Evolutionary conservation across 2,113 vertebrate genomes (phyloP).

Genomic region (Lates calcarifer): DNA sequence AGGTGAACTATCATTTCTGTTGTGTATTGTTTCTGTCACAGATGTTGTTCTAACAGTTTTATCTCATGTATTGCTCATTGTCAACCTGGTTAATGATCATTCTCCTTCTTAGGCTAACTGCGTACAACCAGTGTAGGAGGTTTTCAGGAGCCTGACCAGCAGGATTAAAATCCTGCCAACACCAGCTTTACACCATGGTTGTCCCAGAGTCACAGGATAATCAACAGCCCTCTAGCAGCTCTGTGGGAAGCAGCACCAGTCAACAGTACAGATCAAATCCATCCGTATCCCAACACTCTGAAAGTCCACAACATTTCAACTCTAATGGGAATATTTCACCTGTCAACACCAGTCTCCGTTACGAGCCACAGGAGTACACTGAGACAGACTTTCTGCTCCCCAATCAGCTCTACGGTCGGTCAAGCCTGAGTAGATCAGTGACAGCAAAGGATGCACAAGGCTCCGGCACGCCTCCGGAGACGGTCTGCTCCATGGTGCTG

Average conservation of each 20-base stretch:
- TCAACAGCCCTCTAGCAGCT: conserved; percentile 1
- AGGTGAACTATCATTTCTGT: not conserved
- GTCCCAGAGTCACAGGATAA: conserved; percentile 45
- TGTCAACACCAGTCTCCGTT: not conserved
- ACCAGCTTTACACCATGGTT: conserved; percentile 52
- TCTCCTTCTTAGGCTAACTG: not conserved
- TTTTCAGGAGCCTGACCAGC: not conserved
- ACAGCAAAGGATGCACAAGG: conserved; percentile 21
- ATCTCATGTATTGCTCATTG: not conserved
- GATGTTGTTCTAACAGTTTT: not conserved
- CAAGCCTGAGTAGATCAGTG: conserved; percentile 5
- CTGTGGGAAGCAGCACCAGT: conserved; percentile 7
- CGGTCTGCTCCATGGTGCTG: conserved; percentile 79
- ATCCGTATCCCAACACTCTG: conserved; percentile 3
- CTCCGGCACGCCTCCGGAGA: conserved; percentile 60
- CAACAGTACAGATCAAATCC: conserved; percentile 24
- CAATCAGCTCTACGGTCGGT: conserved; percentile 43
- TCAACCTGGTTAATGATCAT: not conserved
- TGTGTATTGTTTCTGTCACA: not conserved
- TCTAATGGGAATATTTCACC: conserved; percentile 27
- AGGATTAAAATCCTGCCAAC: conserved; percentile 12
- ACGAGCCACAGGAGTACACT: conserved; percentile 49
- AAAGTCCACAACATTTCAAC: conserved; percentile 3
- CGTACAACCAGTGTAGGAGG: conserved; percentile 3
- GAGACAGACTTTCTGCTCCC: conserved; percentile 79